Evolutionary conservation across 2,888 invertebrate species (phyloP).

Genomic region (Colostygia pectinataria): DNA sequence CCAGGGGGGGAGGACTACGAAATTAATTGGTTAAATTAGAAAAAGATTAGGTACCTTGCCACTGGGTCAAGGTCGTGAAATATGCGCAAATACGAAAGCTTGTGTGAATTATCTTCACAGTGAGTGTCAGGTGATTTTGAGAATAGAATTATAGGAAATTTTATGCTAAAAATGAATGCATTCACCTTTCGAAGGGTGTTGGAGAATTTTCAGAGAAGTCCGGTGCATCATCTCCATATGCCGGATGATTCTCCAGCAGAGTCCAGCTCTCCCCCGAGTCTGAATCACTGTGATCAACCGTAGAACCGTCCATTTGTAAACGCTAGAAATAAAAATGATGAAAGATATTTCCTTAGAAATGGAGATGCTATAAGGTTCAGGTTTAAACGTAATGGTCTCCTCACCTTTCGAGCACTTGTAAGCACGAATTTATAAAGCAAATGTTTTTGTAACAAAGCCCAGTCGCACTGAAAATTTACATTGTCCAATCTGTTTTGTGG

Average conservation of each 20-base stretch:
- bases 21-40: slow-evolving; percentile 10
- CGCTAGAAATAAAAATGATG: slow-evolving; percentile 11
- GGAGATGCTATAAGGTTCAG: too few relatives aligned
- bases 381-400: not conserved
- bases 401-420: slow-evolving; percentile 14
- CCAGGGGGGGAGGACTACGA: not conserved
- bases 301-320: slow-evolving; percentile 65
- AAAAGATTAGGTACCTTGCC: not conserved
- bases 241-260: slow-evolving; percentile 59
- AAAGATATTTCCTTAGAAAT: not conserved
- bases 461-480: slow-evolving; percentile 28
- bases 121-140: too few relatives aligned
- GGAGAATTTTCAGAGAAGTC: slow-evolving; percentile 46
- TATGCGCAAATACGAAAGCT: slow-evolving; percentile 4
- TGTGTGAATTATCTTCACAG: too few relatives aligned
- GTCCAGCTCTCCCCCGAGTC: slow-evolving; percentile 81
- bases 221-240: slow-evolving; percentile 53
- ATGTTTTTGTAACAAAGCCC: slow-evolving; percentile 10
- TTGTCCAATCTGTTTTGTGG: slow-evolving; percentile 13
- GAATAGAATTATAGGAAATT: too few relatives aligned
- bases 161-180: not conserved
- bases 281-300: slow-evolving; percentile 73
- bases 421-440: slow-evolving; percentile 21
- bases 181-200: slow-evolving; percentile 47
- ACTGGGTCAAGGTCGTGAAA: slow-evolving; percentile 31